Evolutionary conservation across 2,888 invertebrate species (phyloP).

Genomic region (Erpobdella octoculata): DNA sequence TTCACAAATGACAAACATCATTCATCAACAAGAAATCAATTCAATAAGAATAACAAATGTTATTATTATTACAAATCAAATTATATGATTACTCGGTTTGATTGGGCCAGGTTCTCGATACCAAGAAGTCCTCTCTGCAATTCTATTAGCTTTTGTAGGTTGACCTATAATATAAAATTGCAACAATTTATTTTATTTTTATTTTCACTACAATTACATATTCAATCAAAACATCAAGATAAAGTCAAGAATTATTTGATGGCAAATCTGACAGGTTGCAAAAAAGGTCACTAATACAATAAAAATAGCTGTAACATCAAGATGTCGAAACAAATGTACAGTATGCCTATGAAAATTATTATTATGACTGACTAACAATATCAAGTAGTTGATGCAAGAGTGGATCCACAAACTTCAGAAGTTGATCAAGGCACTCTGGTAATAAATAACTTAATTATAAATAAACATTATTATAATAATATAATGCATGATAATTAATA

Average conservation of each 20-base stretch:
- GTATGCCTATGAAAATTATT: background rate
- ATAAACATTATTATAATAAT: background rate
- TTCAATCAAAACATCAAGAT: background rate
- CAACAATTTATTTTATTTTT: too few species aligned
- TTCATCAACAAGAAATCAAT: background rate
- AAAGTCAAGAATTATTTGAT: background rate
- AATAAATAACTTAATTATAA: background rate
- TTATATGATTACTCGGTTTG: slow-evolving; percentile 43
- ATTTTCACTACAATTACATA: too few species aligned
- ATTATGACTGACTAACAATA: background rate
- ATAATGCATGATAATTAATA: background rate
- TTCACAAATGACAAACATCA: background rate
- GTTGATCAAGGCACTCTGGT: slow-evolving; percentile 19
- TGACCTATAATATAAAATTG: slow-evolving; percentile 56
- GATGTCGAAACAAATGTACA: slow-evolving; percentile 35
- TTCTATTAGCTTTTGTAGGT: slow-evolving; percentile 76
- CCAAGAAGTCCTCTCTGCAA: slow-evolving; percentile 76
- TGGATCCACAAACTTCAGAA: slow-evolving; percentile 6
- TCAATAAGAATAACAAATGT: background rate
- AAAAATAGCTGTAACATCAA: background rate
- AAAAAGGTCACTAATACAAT: background rate
- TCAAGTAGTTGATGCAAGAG: background rate
- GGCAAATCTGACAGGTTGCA: background rate
- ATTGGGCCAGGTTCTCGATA: slow-evolving; percentile 59
- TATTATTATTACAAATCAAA: background rate